Percentiles rank a stretch among this genome's conserved stretches.
These are phyloP conservation scores for Cephus pulcher DNA, from an alignment of 2,888 invertebrate genomes.

Conservation along the genomic window DNA sequence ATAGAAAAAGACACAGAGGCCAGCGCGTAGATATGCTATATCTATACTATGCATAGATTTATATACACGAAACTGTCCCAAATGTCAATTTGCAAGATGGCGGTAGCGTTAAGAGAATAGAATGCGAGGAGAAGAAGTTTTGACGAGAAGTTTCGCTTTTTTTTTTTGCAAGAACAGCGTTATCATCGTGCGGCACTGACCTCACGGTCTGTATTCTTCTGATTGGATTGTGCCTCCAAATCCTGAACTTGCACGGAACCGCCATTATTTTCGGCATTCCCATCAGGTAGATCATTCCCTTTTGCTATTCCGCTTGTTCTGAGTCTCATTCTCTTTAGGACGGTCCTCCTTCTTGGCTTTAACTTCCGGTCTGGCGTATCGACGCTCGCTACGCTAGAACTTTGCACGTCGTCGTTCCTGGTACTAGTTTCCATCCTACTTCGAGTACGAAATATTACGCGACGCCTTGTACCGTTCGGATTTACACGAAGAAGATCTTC, in stretches of 20 bases:
- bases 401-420: neutral
- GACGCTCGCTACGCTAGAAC: neutral
- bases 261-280: neutral
- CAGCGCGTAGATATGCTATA: neutral
- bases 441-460: neutral
- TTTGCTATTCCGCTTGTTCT: neutral
- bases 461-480: neutral
- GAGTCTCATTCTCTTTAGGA: neutral
- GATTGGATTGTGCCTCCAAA: neutral
- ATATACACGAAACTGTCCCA: neutral
- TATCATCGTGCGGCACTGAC: neutral
- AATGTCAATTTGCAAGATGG: neutral
- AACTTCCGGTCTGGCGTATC: neutral
- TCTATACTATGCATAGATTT: neutral
- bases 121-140: neutral
- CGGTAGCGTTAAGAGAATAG: neutral
- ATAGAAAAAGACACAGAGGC: neutral
- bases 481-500: neutral
- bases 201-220: neutral
- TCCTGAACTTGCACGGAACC: neutral
- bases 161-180: neutral
- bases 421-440: neutral
- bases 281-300: neutral
- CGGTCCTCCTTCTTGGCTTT: neutral
- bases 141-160: neutral